Evolutionary conservation across 2,888 invertebrate genomes (phyloP).

Genomic region (Hydrotaea diabolus): DNA sequence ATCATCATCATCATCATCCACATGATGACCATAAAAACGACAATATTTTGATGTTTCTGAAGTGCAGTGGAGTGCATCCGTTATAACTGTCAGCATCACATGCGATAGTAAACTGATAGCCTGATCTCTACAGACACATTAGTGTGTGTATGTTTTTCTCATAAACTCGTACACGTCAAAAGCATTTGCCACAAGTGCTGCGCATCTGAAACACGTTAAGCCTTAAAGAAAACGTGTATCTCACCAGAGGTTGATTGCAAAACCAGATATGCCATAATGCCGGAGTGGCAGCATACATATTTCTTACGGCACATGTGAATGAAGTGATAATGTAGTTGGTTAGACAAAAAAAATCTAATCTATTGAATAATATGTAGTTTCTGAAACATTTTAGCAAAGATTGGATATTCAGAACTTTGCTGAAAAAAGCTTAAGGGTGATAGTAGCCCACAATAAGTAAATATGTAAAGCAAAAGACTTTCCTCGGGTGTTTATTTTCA

Average conservation of each 20-base stretch:
- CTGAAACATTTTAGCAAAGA: background rate
- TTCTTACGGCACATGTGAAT: background rate
- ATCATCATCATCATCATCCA: background rate
- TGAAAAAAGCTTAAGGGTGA: no score
- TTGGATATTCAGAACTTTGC: no score
- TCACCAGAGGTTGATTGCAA: background rate
- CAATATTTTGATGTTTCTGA: background rate
- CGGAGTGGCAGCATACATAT: background rate
- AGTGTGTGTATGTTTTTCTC: slow-evolving; percentile 2
- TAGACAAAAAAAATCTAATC: background rate
- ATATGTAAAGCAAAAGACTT: no score
- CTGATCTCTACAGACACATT: background rate
- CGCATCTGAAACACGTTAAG: background rate
- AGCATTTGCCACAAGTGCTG: slow-evolving; percentile 1
- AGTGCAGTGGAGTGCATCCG: slow-evolving; percentile 71
- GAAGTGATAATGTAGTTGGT: background rate
- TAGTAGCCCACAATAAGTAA: no score
- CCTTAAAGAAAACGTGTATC: background rate
- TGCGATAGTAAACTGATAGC: slow-evolving; percentile 28
- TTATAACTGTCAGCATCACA: slow-evolving; percentile 73
- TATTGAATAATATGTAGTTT: background rate
- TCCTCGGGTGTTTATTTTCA: no score
- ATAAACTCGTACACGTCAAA: no score
- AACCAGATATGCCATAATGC: slow-evolving; percentile 8
- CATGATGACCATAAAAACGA: background rate